Percentiles rank a stretch among this genome's conserved stretches.
Evolutionary conservation across 2,888 invertebrate species (phyloP).

Genomic region (Trissolcus japonicus): DNA sequence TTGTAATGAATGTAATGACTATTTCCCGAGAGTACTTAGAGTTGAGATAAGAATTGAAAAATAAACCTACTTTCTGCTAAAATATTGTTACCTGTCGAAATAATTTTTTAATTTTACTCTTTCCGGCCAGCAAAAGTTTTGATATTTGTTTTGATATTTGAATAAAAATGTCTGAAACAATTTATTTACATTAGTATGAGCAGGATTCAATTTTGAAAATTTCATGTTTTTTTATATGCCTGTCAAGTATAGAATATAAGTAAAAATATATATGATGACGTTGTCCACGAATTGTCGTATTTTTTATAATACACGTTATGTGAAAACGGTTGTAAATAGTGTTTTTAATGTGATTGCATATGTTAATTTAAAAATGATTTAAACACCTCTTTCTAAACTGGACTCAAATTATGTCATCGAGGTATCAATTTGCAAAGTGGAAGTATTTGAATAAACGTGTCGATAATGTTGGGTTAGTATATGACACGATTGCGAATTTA

Average conservation of each 20-base stretch:
- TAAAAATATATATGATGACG: neutral
- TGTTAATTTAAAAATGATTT: constrained; percentile 1
- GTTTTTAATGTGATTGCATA: neutral
- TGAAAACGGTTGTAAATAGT: too few relatives aligned
- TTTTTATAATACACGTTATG: too few relatives aligned
- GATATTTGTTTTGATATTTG: too few relatives aligned
- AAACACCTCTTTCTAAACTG: constrained; percentile 16
- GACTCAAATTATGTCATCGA: constrained; percentile 25
- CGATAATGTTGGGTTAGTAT: constrained; percentile 29
- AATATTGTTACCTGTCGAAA: too few relatives aligned
- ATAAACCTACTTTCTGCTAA: too few relatives aligned
- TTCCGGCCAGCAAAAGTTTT: too few relatives aligned
- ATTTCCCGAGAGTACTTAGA: constrained; percentile 13
- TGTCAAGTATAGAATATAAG: neutral
- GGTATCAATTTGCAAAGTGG: constrained; percentile 19
- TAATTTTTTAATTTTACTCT: too few relatives aligned
- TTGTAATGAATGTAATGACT: constrained; percentile 3
- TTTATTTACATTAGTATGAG: too few relatives aligned
- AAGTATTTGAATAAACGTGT: constrained; percentile 11
- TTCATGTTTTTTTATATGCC: neutral
- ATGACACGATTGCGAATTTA: constrained; percentile 21
- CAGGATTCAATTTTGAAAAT: too few relatives aligned
- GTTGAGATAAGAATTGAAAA: neutral
- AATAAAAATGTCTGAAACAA: too few relatives aligned
- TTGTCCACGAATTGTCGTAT: too few relatives aligned